phyloP scores from a whole-genome alignment of 2,888 invertebrate species.

The Cantharis rustica region DNA sequence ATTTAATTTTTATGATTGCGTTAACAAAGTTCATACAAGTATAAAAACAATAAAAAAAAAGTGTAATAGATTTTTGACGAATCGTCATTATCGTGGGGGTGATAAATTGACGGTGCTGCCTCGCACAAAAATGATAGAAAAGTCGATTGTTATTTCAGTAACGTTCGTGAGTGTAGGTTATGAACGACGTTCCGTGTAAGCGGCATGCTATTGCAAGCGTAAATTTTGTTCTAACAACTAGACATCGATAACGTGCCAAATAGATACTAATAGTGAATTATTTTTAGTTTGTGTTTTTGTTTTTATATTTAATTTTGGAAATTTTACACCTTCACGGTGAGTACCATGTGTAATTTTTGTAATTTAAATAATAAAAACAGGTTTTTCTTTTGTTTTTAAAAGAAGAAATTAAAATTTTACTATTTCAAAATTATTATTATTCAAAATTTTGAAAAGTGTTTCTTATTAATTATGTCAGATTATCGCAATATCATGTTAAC shows the following conservation, averaged over 20 bases:
- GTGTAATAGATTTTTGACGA: background rate
- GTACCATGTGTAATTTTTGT: background rate
- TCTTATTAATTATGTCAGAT: background rate
- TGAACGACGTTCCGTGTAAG: constrained; percentile 9
- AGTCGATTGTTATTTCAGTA: background rate
- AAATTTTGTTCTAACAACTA: background rate
- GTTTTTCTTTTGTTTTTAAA: background rate
- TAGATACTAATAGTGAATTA: background rate
- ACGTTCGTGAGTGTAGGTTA: constrained; percentile 8
- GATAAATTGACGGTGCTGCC: background rate
- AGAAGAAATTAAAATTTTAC: background rate
- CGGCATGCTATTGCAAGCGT: constrained; percentile 7
- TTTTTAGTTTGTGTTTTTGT: background rate
- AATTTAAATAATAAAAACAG: background rate
- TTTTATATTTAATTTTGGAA: background rate
- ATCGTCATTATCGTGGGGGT: background rate
- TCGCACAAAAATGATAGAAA: background rate
- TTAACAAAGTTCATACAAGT: background rate
- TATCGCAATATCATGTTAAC: background rate
- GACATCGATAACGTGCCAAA: background rate
- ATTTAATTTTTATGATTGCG: no score
- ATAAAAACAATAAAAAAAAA: background rate
- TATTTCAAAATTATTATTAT: background rate
- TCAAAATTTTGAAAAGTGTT: background rate
- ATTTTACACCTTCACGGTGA: background rate